Evolutionary conservation across 2,888 invertebrate genomes (phyloP).

Genomic region (Sphaerophoria taeniata): DNA sequence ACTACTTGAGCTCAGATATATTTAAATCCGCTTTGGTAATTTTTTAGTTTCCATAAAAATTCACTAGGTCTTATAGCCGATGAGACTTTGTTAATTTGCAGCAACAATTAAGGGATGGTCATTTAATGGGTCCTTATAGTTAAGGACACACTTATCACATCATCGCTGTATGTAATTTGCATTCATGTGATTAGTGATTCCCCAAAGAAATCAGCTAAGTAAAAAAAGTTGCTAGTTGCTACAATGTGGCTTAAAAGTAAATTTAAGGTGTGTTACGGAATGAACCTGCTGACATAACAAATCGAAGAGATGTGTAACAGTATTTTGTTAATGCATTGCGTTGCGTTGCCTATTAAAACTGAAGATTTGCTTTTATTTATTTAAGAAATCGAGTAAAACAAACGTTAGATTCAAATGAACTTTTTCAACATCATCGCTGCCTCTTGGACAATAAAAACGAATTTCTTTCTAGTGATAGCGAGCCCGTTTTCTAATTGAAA

Average conservation of each 20-base stretch:
- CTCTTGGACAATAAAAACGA: no score
- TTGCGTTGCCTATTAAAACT: no score
- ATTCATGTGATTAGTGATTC: constrained; percentile 17
- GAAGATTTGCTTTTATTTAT: no score
- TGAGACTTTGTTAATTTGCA: not conserved
- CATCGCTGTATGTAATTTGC: no score
- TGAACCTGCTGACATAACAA: not conserved
- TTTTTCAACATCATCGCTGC: no score
- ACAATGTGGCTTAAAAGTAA: not conserved
- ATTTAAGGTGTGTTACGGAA: constrained; percentile 7
- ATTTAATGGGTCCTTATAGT: not conserved
- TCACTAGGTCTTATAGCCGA: not conserved
- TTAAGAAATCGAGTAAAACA: no score
- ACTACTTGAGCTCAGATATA: no score
- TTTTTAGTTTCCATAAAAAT: not conserved
- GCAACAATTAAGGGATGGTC: constrained; percentile 20
- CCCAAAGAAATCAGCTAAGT: constrained; percentile 36
- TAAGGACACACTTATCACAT: not conserved
- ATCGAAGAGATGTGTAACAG: not conserved
- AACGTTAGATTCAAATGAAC: no score
- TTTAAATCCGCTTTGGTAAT: no score
- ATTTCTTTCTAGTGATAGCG: no score
- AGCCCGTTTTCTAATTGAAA: no score
- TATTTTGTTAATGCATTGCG: not conserved
- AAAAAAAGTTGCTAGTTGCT: not conserved